Percentiles rank a stretch among this genome's conserved stretches.
These are phyloP conservation scores for Poecile montanus DNA, from an alignment of 2,797 vertebrate species.

Conservation along the genomic window DNA sequence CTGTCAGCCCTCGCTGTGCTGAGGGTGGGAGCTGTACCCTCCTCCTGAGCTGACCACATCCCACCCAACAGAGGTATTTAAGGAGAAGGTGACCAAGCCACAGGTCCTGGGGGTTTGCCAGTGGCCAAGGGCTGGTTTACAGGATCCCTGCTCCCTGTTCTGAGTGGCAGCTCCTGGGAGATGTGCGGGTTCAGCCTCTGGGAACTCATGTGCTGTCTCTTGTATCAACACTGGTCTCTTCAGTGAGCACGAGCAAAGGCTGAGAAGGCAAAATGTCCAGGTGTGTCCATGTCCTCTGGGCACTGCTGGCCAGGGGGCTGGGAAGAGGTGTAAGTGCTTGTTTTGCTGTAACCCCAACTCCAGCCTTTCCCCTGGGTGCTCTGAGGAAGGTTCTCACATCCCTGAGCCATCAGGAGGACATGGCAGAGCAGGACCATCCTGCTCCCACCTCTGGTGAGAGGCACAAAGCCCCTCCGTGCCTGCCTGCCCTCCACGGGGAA, in stretches of 20 bases:
- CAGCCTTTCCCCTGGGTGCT: neutral
- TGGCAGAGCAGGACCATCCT: neutral
- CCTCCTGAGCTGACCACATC: neutral
- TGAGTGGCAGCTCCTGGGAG: fast-evolving
- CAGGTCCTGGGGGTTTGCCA: neutral
- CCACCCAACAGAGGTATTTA: neutral
- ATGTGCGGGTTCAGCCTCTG: fast-evolving
- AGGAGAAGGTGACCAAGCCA: neutral
- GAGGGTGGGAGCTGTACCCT: neutral
- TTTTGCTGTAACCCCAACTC: neutral
- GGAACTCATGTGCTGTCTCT: fast-evolving
- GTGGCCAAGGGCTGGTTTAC: neutral
- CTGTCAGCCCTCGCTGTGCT: fast-evolving
- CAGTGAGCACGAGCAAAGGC: neutral
- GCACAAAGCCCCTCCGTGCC: neutral
- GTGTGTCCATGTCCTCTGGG: fast-evolving
- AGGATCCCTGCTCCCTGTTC: neutral
- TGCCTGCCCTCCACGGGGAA: fast-evolving
- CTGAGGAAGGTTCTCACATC: neutral
- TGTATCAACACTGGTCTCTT: neutral
- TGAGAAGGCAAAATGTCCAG: neutral
- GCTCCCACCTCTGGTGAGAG: neutral
- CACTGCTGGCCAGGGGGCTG: neutral
- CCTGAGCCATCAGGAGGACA: neutral
- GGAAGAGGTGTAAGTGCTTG: neutral